These are phyloP conservation scores for Epinephelus lanceolatus DNA, from an alignment of 2,113 vertebrate species.

Conservation along the genomic window DNA sequence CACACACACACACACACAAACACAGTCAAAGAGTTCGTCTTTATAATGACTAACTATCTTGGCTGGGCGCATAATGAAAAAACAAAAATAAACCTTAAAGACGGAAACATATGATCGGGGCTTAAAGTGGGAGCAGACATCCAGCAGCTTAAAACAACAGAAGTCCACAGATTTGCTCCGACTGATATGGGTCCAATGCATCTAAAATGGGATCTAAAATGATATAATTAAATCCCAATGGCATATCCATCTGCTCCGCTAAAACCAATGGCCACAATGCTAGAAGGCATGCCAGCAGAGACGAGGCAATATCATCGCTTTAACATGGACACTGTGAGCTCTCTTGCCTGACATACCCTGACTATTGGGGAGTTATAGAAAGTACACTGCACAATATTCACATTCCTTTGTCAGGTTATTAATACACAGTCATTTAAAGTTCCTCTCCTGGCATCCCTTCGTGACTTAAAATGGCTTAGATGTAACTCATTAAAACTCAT, in stretches of 20 bases:
- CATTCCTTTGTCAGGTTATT: background rate
- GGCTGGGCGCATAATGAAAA: background rate
- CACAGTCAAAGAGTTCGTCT: conserved; percentile 7
- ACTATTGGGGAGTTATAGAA: background rate
- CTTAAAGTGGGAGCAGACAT: conserved; percentile 3
- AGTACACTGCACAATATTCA: background rate
- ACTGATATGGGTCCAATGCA: conserved; percentile 39
- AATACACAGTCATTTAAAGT: background rate
- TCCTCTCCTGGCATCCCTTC: too few relatives aligned
- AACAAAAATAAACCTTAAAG: background rate
- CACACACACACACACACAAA: conserved; percentile 13
- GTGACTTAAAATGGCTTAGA: too few relatives aligned
- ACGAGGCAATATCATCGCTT: conserved; percentile 1
- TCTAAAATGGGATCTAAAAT: conserved; percentile 51
- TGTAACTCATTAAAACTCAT: too few relatives aligned
- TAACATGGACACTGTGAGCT: background rate
- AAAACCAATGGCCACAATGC: conserved; percentile 31
- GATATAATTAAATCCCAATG: conserved; percentile 50
- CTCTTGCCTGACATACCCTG: background rate
- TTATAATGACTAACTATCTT: background rate
- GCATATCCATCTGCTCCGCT: conserved; percentile 45
- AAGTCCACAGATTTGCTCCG: conserved; percentile 17
- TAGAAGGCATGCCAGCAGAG: conserved; percentile 16
- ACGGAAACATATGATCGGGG: background rate
- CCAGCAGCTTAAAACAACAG: conserved; percentile 8